A percentile compares a stretch with the other conserved stretches of the same genome.
Conservation (phyloP, 2,797 vertebrate genomes). For the Chrysocyon brachyurus region DNA sequence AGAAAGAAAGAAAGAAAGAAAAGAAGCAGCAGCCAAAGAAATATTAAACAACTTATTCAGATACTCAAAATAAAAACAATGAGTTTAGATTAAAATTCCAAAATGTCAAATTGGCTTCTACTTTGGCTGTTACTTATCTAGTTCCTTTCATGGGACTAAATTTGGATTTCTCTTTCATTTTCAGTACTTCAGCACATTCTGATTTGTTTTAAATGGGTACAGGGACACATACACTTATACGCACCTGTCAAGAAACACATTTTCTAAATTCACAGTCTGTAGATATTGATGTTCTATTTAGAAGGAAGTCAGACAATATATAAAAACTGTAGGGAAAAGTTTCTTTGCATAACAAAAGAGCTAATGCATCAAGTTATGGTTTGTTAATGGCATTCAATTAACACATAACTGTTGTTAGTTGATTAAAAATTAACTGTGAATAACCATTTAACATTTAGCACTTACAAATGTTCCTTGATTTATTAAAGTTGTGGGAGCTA, state of each 20-base stretch:
- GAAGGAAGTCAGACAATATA: constrained; percentile 82
- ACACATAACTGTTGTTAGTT: constrained; percentile 89
- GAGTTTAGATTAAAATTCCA: constrained; percentile 53
- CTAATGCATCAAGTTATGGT: constrained; percentile 89
- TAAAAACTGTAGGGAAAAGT: constrained; percentile 87
- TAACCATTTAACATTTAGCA: constrained; percentile 89
- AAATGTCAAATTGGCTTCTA: constrained; percentile 54
- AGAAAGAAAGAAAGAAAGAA: not conserved
- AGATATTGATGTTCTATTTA: constrained; percentile 79
- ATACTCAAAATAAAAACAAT: constrained; percentile 58
- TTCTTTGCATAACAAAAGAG: constrained; percentile 87
- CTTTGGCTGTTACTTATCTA: constrained; percentile 34
- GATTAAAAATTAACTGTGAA: constrained; percentile 92
- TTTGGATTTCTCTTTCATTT: constrained; percentile 68
- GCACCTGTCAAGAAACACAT: constrained; percentile 57
- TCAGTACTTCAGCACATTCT: constrained; percentile 22
- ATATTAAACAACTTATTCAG: constrained; percentile 31
- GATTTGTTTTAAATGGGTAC: constrained; percentile 59
- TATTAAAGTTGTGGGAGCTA: constrained; percentile 89
- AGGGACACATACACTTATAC: not conserved
- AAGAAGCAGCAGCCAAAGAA: constrained; percentile 54
- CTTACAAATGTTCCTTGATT: constrained; percentile 89
- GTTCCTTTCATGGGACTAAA: constrained; percentile 41
- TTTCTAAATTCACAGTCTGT: constrained; percentile 73
- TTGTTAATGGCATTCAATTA: constrained; percentile 90